Conservation (phyloP, 2,797 vertebrate genomes). For the Leptatherina wallacei region DNA sequence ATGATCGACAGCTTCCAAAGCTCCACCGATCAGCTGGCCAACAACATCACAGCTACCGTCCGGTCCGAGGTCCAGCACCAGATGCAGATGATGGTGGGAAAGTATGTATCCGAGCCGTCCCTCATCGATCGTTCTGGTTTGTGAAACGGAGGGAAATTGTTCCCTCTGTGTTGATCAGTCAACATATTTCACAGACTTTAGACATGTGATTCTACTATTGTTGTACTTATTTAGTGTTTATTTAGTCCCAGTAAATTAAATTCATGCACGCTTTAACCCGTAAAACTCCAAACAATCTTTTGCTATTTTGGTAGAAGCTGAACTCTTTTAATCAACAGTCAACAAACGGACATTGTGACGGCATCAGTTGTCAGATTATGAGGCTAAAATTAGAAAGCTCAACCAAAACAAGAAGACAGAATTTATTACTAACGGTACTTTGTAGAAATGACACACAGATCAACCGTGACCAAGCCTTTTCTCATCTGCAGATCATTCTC, state of each 20-base stretch:
- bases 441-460: no score
- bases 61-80: constrained; percentile 94
- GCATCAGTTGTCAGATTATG: no score
- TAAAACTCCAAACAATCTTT: background rate
- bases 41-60: constrained; percentile 85
- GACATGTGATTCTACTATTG: background rate
- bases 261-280: background rate
- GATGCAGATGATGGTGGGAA: constrained; percentile 93
- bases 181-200: background rate
- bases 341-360: no score
- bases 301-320: background rate
- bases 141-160: constrained; percentile 1
- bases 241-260: background rate
- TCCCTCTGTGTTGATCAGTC: background rate
- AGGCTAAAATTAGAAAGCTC: no score
- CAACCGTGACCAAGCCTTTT: no score
- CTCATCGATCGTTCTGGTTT: constrained; percentile 1
- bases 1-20: constrained; percentile 89
- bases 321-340: no score
- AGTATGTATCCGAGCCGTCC: constrained; percentile 80
- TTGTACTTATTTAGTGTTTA: no score
- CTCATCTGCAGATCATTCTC: no score
- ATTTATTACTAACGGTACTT: no score
- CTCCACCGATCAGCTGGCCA: constrained; percentile 90
- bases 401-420: no score